Base-by-base conservation (phyloP, 2,113 vertebrate genomes). In the Poecilia latipinna region DNA sequence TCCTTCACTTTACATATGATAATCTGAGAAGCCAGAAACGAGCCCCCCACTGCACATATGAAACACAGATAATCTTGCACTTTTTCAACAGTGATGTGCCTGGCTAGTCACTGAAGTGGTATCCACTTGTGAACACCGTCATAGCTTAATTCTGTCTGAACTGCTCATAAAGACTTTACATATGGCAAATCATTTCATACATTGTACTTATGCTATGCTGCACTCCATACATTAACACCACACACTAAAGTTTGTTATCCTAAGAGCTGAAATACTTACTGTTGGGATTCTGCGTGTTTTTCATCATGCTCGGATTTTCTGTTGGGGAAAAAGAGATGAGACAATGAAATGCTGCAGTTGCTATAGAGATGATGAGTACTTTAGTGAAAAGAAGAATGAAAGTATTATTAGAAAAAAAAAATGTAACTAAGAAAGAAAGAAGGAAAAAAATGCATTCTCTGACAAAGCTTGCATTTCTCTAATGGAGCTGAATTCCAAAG, bases 291-390 rank as follows among this genome's bases (percentile, higher is more conserved):
- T 96, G 95, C 67, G 94, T 93, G 92, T 96, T 95, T 93, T 96
- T 95, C 93, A 96, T 96, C 90, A 97, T 97, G 90, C 95, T 96
- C 19, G 96, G 97, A 83, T 97, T 97, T 95, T 97, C 97, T 97
- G 92, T 81, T 61, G 82, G 0, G 80, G 0, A 84, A 65, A 91
- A 78, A 73, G 79, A 48, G 33, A 44, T 4, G 70, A 72, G 82
- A 82, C n/a, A 72, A 74, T 37, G 28, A 84, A 77, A 70, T 37
- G 51, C 35, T 28, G 48, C 1, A 19, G 61, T 31, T 48, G 22
- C 65, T 35, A 35, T 51, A 32, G 37, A 75, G 57, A 48, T 8
- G 10, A 12, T 5, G 15, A 74, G 44, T n/a, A 11, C 51, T 24
- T 69, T 26, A 26, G 28, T 13, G 29, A 2, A 70, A 68, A 26